Evolutionary conservation across 2,113 vertebrate genomes (phyloP), one percentile per base, ranked within the genome.

Genomic region (Erinaceus europaeus): DNA sequence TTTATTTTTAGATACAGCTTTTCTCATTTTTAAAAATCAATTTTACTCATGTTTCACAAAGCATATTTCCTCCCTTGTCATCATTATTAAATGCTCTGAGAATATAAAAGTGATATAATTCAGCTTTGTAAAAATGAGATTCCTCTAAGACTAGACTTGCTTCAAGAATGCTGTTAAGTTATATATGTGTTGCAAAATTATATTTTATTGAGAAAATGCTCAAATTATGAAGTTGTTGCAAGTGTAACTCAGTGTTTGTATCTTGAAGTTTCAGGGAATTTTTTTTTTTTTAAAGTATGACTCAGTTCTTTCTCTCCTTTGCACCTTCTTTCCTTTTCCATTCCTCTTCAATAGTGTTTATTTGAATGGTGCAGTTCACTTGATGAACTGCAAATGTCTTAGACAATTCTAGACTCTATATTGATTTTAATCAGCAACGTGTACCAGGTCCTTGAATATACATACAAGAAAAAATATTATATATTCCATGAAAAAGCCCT

Each of bases 11-110:
- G 76, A 50, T 15, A 62, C 1, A 85, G n/a, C 1, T 91, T 93
- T 93, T 55, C 79, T 91, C 78, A 68, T 82, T 92, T 92, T 44
- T 32, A 74, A 86, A 93, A 61, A 85, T 76, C 21, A 52, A 62
- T 71, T 92, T 59, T 36, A 9, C 65, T 52, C 34, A 1, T 2
- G 46, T 86, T 48, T 32, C 82, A 79, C 84, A 64, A 69, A 76
- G 55, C 65, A 62, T 85, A 55, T 21, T 93, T 65, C 34, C 46
- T 18, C 34, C 15, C 14, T 42, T 13, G 46, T 36, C 79, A 84
- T 88, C 27, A 46, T n/a, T 76, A 93, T 76, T 73, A 17, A 93
- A 77, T 42, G 69, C 34, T 52, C 15, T 8, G 75, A 61, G 61
- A 77, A 65, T 96, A 78, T 69, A 17, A 65, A 88, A 50, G 32